Evolutionary conservation across 1,140 invertebrate species (phyloP).

Genomic region (Drosophila pandora): DNA sequence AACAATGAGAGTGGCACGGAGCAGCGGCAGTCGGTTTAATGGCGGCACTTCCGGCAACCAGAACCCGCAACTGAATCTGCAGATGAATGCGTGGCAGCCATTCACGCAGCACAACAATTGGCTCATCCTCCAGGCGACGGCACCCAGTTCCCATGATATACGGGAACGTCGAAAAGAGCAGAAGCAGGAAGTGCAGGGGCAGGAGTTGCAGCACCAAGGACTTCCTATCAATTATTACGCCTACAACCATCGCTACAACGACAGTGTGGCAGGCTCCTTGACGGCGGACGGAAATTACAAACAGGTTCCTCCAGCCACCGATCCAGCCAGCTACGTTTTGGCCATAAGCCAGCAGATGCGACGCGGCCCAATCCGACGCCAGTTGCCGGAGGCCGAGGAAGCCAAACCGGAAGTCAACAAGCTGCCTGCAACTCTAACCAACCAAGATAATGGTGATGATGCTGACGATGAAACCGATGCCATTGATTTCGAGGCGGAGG

Average conservation of each 20-base stretch:
- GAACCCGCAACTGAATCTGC: slow-evolving; percentile 50
- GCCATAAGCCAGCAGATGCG: slow-evolving; percentile 69
- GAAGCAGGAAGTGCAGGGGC: slow-evolving; percentile 1
- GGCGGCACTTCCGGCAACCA: slow-evolving; percentile 57
- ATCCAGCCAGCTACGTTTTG: slow-evolving; percentile 62
- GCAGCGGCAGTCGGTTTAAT: slow-evolving; percentile 58
- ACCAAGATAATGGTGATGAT: slow-evolving; percentile 28
- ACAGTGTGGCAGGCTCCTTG: slow-evolving; percentile 16
- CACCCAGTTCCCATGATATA: slow-evolving; percentile 39
- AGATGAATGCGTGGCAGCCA: slow-evolving; percentile 70
- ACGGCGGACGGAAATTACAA: slow-evolving; percentile 71
- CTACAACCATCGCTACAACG: slow-evolving; percentile 76
- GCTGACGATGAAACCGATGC: slow-evolving; percentile 29
- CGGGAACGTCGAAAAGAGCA: slow-evolving; percentile 17
- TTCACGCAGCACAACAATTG: slow-evolving; percentile 71
- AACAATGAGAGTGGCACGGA: slow-evolving; percentile 26
- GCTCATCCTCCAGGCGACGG: slow-evolving; percentile 72
- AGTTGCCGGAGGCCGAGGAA: slow-evolving; percentile 48
- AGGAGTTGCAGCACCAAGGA: slow-evolving; percentile 32
- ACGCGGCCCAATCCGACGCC: slow-evolving; percentile 35
- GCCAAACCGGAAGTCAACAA: slow-evolving; percentile 50
- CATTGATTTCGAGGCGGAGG: slow-evolving; percentile 7
- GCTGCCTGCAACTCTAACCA: slow-evolving; percentile 27
- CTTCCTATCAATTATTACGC: slow-evolving; percentile 77
- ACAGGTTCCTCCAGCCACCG: slow-evolving; percentile 52